Evolutionary conservation across 1,140 invertebrate species (phyloP), one percentile per base, ranked within the genome.

Genomic region (Zaprionus inermis): DNA sequence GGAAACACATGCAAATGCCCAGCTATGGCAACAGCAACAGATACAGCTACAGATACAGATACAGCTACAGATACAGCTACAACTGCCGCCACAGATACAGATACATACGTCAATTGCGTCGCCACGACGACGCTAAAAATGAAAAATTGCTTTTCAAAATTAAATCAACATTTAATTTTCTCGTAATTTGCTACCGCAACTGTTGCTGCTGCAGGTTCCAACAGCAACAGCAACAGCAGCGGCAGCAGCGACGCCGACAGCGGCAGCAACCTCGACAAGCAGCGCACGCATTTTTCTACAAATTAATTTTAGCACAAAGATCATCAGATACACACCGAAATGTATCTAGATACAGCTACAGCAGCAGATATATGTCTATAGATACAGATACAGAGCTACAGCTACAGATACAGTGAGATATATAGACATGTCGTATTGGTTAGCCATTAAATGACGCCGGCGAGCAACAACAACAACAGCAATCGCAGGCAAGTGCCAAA

Each of bases 81-180:
- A 71, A 46, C 11, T 36, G 69, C 54, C 66, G 61, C 9, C 57
- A 72, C 58, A 78, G 74, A 58, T 73, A 73, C 78, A 68, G 75
- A 71, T 70, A 77, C 73, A 65, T 76, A 88, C 83, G 84, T 78
- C 83, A 86, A 88, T 79, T 86, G 83, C 82, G 74, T 82, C 58
- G 76, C 73, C 61, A 77, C 81, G 79, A 60, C 78, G 77, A 66
- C 77, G 83, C 83, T 83, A 88, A 89, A 88, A 83, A 89, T 83
- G 84, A 88, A 88, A 88, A 88, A 88, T 88, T 88, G 83, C 83
- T 88, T 88, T 88, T 88, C 83, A 89, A 88, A 88, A 88, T 88
- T 88, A 88, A 88, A 88, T 88, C 83, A 88, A 88, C 83, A 88
- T 88, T 88, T 88, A 89, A 88, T 88, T 88, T 88, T 88, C 80